Percentiles rank a stretch among this genome's conserved stretches.
Evolutionary conservation across 30 jellyfish, hydroid and myxozoan species (phyloP).

Genomic region (Hydractinia echinata): DNA sequence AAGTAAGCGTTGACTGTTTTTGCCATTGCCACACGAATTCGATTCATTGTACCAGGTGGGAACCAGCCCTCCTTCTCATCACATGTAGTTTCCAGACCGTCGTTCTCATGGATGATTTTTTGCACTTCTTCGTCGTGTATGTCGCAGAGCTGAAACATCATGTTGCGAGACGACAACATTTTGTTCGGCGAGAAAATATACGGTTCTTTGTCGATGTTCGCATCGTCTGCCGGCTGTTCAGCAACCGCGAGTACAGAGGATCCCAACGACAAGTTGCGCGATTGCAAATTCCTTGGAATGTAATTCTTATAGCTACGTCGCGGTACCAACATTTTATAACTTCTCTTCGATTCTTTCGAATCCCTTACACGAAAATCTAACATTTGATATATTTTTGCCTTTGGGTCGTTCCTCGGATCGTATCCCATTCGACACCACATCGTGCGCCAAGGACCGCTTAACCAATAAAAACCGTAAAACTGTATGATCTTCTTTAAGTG

Average conservation of each 20-base stretch:
- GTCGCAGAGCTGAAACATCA: constrained; percentile 88
- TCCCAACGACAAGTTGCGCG: constrained; percentile 15
- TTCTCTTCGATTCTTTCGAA: constrained; percentile 32
- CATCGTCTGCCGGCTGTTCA: constrained; percentile 19
- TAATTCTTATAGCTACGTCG: constrained; percentile 26
- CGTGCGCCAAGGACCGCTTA: constrained; percentile 94
- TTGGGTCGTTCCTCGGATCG: constrained; percentile 86
- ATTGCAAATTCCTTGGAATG: constrained; percentile 35
- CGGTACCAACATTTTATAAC: constrained; percentile 29
- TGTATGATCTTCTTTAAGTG: constrained; percentile 52
- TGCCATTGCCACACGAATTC: constrained; percentile 51
- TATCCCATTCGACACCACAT: constrained; percentile 88
- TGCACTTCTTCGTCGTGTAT: constrained; percentile 56
- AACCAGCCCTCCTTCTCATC: constrained; percentile 79
- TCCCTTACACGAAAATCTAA: constrained; percentile 69
- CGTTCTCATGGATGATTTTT: constrained; percentile 40
- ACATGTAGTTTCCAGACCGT: constrained; percentile 69
- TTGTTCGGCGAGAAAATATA: constrained; percentile 59
- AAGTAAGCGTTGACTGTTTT: constrained; percentile 49
- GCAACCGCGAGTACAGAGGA: constrained; percentile 31
- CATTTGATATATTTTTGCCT: constrained; percentile 59
- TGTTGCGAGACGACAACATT: constrained; percentile 57
- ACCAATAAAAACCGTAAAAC: constrained; percentile 72
- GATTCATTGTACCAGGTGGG: constrained; percentile 42
- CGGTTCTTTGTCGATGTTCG: constrained; percentile 16